Evolutionary conservation across 2,797 vertebrate species (phyloP).

Genomic region (Diplodus puntazzo): DNA sequence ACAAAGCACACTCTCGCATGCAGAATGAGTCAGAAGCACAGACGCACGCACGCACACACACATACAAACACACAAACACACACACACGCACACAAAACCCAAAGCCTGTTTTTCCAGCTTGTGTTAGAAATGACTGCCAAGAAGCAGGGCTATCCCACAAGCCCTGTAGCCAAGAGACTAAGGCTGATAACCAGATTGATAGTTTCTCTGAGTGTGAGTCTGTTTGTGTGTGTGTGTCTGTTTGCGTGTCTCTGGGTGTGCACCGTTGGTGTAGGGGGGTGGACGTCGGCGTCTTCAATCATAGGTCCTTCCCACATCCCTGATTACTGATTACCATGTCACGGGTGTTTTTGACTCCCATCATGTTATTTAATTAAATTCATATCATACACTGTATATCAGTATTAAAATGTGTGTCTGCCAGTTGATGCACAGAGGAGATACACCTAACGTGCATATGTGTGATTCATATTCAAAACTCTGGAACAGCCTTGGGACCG

Average conservation of each 20-base stretch:
- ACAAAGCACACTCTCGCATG: conserved; percentile 46
- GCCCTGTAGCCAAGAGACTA: conserved; percentile 83
- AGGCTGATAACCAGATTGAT: conserved; percentile 81
- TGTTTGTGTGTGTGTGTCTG: conserved; percentile 28
- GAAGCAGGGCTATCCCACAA: conserved; percentile 83
- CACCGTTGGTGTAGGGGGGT: neutral
- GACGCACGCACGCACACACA: conserved; percentile 29
- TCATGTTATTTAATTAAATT: neutral
- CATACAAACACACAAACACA: conserved; percentile 16
- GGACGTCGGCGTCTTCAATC: conserved; percentile 8
- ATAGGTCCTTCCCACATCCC: conserved; percentile 29
- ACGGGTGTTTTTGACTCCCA: neutral
- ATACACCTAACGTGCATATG: too few species aligned
- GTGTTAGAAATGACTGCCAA: conserved; percentile 81
- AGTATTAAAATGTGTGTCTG: too few species aligned
- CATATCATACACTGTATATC: too few species aligned
- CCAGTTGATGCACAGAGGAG: too few species aligned
- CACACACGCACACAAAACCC: conserved; percentile 18
- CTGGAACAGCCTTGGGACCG: too few species aligned
- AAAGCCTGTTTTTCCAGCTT: conserved; percentile 77
- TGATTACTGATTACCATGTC: conserved; percentile 10
- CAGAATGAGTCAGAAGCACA: conserved; percentile 69
- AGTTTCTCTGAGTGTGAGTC: conserved; percentile 59
- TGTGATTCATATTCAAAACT: too few species aligned
- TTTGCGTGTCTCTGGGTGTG: neutral